These are phyloP conservation scores for Melangyna quadrimaculata DNA, from an alignment of 2,888 invertebrate species.

Conservation along the genomic window DNA sequence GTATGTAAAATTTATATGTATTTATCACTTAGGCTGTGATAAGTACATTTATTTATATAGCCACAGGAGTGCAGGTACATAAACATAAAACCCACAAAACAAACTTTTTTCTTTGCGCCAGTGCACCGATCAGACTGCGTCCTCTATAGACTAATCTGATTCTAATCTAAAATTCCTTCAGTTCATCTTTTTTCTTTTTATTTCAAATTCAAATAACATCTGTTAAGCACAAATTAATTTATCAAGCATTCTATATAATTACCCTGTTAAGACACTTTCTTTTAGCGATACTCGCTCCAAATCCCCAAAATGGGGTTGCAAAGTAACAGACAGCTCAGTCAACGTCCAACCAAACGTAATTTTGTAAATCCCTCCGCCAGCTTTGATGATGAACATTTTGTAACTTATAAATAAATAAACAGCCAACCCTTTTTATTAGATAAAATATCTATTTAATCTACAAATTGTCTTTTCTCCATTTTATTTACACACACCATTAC, in stretches of 20 bases:
- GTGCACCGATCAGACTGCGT: too few relatives aligned
- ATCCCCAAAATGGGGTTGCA: background rate
- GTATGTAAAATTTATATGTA: too few relatives aligned
- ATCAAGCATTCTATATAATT: slow-evolving; percentile 41
- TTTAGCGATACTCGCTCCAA: background rate
- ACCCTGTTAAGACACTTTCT: slow-evolving; percentile 31
- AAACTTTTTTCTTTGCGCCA: too few relatives aligned
- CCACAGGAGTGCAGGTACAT: too few relatives aligned
- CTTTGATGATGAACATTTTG: slow-evolving; percentile 16
- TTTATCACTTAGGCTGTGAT: too few relatives aligned
- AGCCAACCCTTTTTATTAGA: slow-evolving; percentile 58
- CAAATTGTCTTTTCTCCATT: slow-evolving; percentile 46
- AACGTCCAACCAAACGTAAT: slow-evolving; percentile 11
- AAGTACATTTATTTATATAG: too few relatives aligned
- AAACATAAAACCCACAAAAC: too few relatives aligned
- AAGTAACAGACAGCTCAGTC: background rate
- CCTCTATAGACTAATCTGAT: background rate
- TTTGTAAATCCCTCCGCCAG: slow-evolving; percentile 1
- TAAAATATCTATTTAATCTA: slow-evolving; percentile 47
- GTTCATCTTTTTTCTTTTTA: background rate
- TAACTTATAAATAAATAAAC: slow-evolving; percentile 56
- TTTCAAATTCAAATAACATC: slow-evolving; percentile 7
- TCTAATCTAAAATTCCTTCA: background rate
- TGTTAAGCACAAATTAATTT: slow-evolving; percentile 42
- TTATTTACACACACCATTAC: slow-evolving; percentile 34